Evolutionary conservation across 2,888 invertebrate genomes (phyloP).

Genomic region (Nomada fabriciana): DNA sequence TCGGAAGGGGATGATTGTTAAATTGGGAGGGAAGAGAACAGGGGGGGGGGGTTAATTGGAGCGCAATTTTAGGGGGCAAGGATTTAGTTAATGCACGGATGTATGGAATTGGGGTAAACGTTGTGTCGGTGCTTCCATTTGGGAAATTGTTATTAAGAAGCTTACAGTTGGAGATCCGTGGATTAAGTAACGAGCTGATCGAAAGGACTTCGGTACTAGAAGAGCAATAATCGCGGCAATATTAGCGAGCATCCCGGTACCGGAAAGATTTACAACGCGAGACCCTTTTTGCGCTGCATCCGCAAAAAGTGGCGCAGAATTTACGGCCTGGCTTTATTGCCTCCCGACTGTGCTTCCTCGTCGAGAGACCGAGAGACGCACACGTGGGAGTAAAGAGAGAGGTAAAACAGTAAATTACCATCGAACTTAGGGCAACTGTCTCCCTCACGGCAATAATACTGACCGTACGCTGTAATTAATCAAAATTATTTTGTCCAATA

Average conservation of each 20-base stretch:
- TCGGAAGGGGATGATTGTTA: no score
- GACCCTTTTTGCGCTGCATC: slow-evolving; percentile 34
- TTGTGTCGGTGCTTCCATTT: no score
- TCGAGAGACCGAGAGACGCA: slow-evolving; percentile 33
- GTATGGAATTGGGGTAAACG: no score
- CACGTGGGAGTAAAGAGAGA: slow-evolving; percentile 47
- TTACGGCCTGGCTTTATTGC: slow-evolving; percentile 69
- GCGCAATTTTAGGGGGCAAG: no score
- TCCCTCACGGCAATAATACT: slow-evolving; percentile 58
- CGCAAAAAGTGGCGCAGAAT: slow-evolving; percentile 67
- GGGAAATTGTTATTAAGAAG: no score
- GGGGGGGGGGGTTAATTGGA: no score
- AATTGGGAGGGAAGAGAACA: no score
- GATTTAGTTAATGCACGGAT: no score
- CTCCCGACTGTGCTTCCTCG: slow-evolving; percentile 58
- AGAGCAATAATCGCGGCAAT: slow-evolving; percentile 10
- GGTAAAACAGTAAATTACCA: slow-evolving; percentile 66
- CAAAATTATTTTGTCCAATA: slow-evolving; percentile 46
- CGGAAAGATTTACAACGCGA: slow-evolving; percentile 38
- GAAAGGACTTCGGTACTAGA: not conserved
- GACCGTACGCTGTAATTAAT: slow-evolving; percentile 62
- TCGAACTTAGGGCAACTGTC: slow-evolving; percentile 55
- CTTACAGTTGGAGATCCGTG: no score
- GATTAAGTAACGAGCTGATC: not conserved
- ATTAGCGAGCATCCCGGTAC: slow-evolving; percentile 30